phyloP scores from a whole-genome alignment of 2,888 invertebrate species.

The Branchellion lobata region DNA sequence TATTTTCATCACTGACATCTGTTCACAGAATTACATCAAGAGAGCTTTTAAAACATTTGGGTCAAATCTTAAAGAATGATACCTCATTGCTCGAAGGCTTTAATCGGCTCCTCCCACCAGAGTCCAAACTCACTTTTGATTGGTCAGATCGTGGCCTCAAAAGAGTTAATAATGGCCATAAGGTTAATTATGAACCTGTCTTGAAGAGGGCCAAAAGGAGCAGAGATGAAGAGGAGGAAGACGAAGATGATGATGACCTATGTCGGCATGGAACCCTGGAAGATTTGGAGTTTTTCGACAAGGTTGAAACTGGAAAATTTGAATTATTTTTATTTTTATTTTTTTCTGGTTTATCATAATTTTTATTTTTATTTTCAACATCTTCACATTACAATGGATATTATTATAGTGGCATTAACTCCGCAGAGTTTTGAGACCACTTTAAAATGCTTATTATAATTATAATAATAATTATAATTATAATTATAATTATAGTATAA shows the following conservation, averaged over 20 bases:
- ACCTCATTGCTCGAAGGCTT: constrained; percentile 36
- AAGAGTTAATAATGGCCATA: background rate
- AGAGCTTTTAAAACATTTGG: constrained; percentile 19
- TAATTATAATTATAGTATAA: too few relatives aligned
- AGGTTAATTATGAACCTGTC: background rate
- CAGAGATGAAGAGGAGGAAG: background rate
- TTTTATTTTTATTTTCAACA: too few relatives aligned
- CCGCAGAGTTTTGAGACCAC: too few relatives aligned
- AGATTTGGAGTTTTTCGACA: constrained; percentile 5
- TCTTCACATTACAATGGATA: too few relatives aligned
- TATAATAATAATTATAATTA: too few relatives aligned
- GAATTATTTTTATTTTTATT: background rate
- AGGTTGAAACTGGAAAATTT: too few relatives aligned
- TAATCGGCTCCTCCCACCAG: constrained; percentile 38
- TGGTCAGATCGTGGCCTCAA: background rate
- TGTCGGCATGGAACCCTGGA: background rate
- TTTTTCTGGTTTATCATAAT: background rate
- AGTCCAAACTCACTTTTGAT: constrained; percentile 6
- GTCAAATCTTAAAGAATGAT: constrained; percentile 30
- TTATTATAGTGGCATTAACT: too few relatives aligned
- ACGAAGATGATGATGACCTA: constrained; percentile 1
- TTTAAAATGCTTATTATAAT: too few relatives aligned
- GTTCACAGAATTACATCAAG: constrained; percentile 26
- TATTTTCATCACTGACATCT: background rate
- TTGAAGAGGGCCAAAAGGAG: background rate